Evolutionary conservation across 2,888 invertebrate species (phyloP).

Genomic region (Polydesmus complanatus): DNA sequence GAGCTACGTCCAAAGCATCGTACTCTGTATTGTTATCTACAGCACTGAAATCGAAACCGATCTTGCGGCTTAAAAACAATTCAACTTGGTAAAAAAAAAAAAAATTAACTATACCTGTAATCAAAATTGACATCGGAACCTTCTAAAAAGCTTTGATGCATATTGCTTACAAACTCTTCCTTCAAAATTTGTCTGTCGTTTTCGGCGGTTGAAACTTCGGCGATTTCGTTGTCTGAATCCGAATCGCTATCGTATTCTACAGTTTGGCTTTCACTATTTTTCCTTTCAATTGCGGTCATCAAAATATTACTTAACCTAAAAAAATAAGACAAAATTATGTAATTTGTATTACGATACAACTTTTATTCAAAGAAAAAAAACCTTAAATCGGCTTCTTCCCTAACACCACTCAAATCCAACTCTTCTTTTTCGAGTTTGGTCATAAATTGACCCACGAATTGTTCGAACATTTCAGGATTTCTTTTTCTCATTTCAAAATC

Average conservation of each 20-base stretch:
- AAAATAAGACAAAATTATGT: slow-evolving; percentile 1
- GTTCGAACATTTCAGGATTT: slow-evolving; percentile 78
- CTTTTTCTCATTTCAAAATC: slow-evolving; percentile 87
- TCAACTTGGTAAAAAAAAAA: not conserved
- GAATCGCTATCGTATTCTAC: slow-evolving; percentile 21
- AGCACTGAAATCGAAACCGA: slow-evolving; percentile 33
- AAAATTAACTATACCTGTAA: slow-evolving; percentile 41
- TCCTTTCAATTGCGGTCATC: slow-evolving; percentile 57
- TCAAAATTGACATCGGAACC: slow-evolving; percentile 72
- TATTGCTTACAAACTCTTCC: slow-evolving; percentile 67
- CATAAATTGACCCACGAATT: slow-evolving; percentile 72
- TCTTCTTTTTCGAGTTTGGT: slow-evolving; percentile 55
- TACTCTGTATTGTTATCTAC: slow-evolving; percentile 69
- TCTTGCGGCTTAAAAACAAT: not conserved
- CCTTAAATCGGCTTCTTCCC: slow-evolving; percentile 27
- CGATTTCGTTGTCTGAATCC: slow-evolving; percentile 6
- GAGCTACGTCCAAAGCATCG: slow-evolving; percentile 56
- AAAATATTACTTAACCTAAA: slow-evolving; percentile 54
- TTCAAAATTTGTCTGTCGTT: slow-evolving; percentile 44
- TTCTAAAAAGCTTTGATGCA: slow-evolving; percentile 70
- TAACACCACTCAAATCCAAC: slow-evolving; percentile 28
- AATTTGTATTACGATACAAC: not conserved
- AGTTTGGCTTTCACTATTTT: slow-evolving; percentile 29
- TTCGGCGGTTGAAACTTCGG: slow-evolving; percentile 24
- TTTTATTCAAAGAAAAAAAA: slow-evolving; percentile 14